phyloP scores from a whole-genome alignment of 2,888 invertebrate genomes.

The Pollenia griseotomentosa region DNA sequence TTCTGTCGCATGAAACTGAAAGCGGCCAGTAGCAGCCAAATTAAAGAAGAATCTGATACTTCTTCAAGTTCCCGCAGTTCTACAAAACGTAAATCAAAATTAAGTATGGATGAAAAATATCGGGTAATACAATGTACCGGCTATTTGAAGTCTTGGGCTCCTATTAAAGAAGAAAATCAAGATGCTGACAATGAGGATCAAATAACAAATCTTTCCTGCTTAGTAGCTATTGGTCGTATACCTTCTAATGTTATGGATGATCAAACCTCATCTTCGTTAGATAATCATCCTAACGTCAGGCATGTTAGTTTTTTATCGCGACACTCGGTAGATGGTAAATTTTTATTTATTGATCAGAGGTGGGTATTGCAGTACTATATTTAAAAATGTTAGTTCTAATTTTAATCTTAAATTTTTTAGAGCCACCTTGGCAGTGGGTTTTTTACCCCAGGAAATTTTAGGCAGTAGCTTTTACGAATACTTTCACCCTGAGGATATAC shows the following conservation, averaged over 20 bases:
- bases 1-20: slow-evolving; percentile 97
- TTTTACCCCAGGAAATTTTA: slow-evolving; percentile 95
- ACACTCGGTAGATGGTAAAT: slow-evolving; percentile 95
- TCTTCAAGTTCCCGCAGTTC: slow-evolving; percentile 85
- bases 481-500: slow-evolving; percentile 92
- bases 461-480: slow-evolving; percentile 97
- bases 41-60: slow-evolving; percentile 88
- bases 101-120: slow-evolving; percentile 90
- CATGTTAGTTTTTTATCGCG: slow-evolving; percentile 92
- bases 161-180: slow-evolving; percentile 90
- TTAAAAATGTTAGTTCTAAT: background rate
- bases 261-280: slow-evolving; percentile 84
- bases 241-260: slow-evolving; percentile 86
- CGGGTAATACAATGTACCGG: slow-evolving; percentile 96
- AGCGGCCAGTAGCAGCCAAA: slow-evolving; percentile 85
- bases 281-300: slow-evolving; percentile 85
- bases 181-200: slow-evolving; percentile 87
- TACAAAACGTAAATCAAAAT: slow-evolving; percentile 88
- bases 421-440: slow-evolving; percentile 94
- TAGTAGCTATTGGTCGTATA: slow-evolving; percentile 94
- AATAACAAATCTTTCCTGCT: slow-evolving; percentile 90
- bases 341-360: slow-evolving; percentile 96
- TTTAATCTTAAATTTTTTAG: slow-evolving; percentile 84
- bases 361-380: slow-evolving; percentile 78
- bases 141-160: slow-evolving; percentile 96